Percentiles rank a stretch among this genome's conserved stretches.
Evolutionary conservation across 2,888 invertebrate species (phyloP).

Genomic region (Subacronicta megacephala): DNA sequence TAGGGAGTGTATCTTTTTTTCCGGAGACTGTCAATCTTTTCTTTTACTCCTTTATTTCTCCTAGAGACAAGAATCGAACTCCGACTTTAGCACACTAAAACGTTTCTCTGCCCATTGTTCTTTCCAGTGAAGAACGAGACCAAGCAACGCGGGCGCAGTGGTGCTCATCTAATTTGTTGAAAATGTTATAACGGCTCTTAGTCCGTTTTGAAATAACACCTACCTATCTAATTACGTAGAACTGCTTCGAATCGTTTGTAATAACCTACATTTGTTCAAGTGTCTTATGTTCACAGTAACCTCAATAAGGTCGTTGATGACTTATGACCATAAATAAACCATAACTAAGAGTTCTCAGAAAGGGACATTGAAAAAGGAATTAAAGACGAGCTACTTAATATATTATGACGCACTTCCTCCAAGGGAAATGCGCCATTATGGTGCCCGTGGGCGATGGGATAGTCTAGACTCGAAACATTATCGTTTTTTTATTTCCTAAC

Average conservation of each 20-base stretch:
- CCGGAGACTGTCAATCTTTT: no score
- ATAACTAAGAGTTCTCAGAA: not conserved
- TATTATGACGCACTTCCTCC: constrained; percentile 29
- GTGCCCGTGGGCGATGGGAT: constrained; percentile 30
- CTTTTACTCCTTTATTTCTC: no score
- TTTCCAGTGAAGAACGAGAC: constrained; percentile 1
- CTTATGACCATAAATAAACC: not conserved
- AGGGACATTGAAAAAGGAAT: constrained; percentile 4
- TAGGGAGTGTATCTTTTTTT: no score
- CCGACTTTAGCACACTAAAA: not conserved
- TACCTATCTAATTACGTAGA: not conserved
- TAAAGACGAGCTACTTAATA: not conserved
- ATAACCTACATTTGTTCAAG: no score
- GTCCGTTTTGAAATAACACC: not conserved
- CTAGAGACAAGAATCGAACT: not conserved
- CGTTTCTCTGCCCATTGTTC: not conserved
- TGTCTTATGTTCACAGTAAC: not conserved
- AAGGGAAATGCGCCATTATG: constrained; percentile 34
- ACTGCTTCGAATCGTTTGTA: no score
- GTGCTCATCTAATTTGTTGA: constrained; percentile 2
- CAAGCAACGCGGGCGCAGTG: not conserved
- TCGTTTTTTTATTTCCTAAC: not conserved
- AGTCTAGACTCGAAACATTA: constrained; percentile 25
- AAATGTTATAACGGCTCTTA: not conserved
- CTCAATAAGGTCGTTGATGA: not conserved